Base-by-base conservation (phyloP, 2,888 invertebrate species). In the Epinotia demarniana region DNA sequence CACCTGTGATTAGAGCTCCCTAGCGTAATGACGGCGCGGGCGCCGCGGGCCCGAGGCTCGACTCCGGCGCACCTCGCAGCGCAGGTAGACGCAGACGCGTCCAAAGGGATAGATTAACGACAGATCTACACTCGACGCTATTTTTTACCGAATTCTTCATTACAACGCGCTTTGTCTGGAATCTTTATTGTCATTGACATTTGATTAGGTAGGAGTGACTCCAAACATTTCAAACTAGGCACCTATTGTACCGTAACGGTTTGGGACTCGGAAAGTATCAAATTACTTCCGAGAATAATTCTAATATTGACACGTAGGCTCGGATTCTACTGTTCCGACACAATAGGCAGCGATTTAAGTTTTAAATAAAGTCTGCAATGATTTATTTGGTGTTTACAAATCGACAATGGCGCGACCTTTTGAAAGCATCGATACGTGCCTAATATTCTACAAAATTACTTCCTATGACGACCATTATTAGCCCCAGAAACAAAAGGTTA, bases 401-500 rank as follows among this genome's bases (percentile, higher is more conserved):
- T 81, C 86, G 91, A 83, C 91, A 91, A 90, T 90, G 89, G 82
- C 58, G 81, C 88, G 92, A 90, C 92, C 92, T 92, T 85, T 86
- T 82, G 85, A 83, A 87, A 88, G 86, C 85, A 85, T 81, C 79
- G 81, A 83, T 91, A 92, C 92, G 93, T 92, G 93, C 81, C 85
- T 87, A 90, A 92, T 92, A 90, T 87, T 82, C 83, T 81, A 80
- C 81, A 83, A 91, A 92, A 93, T 92, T 89, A 91, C 92, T 93
- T 92, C 92, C 93, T 91, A 85, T 80, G 86, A 85, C 78, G 78
- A 79, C 80, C 83, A 84, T 84, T 84, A 84, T 84, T 84, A 84
- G 81, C 78, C 72, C 83, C 77, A 78, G 86, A 87, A 86, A 87
- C 86, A 86, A 87, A 87, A 81, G 83, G 83, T 80, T 80, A 69